Percentiles rank a stretch among this genome's conserved stretches.
These are phyloP conservation scores for Agelastica alni DNA, from an alignment of 2,888 invertebrate genomes.

Conservation along the genomic window DNA sequence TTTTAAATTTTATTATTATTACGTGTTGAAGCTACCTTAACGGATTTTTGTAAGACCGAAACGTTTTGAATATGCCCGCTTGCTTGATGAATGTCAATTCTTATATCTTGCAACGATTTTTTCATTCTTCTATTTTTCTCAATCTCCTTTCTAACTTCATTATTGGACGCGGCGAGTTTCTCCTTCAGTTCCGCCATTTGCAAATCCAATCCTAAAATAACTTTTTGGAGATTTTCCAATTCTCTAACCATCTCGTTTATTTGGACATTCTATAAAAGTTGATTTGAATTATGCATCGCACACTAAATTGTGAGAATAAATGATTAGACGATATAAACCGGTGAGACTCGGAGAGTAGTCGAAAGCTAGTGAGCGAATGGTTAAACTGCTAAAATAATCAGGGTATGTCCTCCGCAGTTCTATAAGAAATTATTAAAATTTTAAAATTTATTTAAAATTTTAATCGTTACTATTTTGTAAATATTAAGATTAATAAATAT, in stretches of 20 bases:
- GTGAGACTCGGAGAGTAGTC: too few species aligned
- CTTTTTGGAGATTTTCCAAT: slow-evolving; percentile 76
- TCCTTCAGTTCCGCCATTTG: slow-evolving; percentile 77
- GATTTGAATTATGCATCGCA: too few species aligned
- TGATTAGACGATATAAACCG: too few species aligned
- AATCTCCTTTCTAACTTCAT: slow-evolving; percentile 71
- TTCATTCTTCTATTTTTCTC: slow-evolving; percentile 65
- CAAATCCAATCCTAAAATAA: slow-evolving; percentile 69
- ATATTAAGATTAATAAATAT: too few species aligned
- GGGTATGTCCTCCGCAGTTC: too few species aligned
- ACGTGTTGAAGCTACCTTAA: slow-evolving; percentile 56
- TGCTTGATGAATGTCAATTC: slow-evolving; percentile 80
- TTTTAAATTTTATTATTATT: too few species aligned
- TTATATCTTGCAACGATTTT: slow-evolving; percentile 72
- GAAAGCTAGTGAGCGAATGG: too few species aligned
- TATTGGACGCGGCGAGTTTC: slow-evolving; percentile 73
- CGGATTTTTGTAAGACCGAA: slow-evolving; percentile 62
- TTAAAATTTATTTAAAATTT: too few species aligned
- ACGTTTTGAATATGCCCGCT: slow-evolving; percentile 80
- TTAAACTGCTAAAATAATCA: too few species aligned
- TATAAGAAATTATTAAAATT: too few species aligned
- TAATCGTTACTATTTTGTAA: too few species aligned
- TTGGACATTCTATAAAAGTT: slow-evolving; percentile 56
- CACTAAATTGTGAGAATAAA: too few species aligned
- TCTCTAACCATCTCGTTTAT: slow-evolving; percentile 84